A percentile compares a stretch with the other conserved stretches of the same genome.
Evolutionary conservation across 2,797 vertebrate species (phyloP).

Genomic region (Poeciliopsis paucimaculata): DNA sequence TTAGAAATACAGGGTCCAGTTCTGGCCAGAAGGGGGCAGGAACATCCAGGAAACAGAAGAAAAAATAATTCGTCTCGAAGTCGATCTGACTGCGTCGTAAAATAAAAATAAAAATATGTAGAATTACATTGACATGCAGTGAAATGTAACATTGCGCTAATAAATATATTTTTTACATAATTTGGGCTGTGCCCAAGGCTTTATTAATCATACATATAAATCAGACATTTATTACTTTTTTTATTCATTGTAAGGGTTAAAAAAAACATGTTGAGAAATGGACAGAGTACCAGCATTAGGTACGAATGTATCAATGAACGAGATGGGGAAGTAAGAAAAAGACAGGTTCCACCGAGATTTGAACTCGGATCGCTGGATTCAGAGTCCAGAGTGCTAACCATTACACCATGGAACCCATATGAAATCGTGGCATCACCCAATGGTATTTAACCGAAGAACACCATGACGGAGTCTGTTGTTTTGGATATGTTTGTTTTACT

Average conservation of each 20-base stretch:
- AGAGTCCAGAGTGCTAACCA: conserved; percentile 74
- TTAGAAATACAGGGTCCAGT: conserved; percentile 53
- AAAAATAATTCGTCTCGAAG: conserved; percentile 5
- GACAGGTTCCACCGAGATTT: conserved; percentile 73
- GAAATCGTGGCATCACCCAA: rapidly evolving
- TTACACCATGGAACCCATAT: conserved; percentile 62
- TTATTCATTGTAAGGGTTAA: neutral
- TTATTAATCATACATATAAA: neutral
- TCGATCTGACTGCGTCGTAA: neutral
- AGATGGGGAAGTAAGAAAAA: rapidly evolving
- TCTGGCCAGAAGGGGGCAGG: conserved; percentile 70
- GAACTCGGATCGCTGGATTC: conserved; percentile 72
- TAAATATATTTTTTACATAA: neutral
- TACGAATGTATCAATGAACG: rapidly evolving
- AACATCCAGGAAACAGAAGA: conserved; percentile 77
- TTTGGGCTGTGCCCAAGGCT: neutral
- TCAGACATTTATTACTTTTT: neutral
- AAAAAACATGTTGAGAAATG: too few species aligned
- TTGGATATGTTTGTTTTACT: too few species aligned
- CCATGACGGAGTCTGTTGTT: rapidly evolving
- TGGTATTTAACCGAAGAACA: too few species aligned
- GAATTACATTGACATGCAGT: neutral
- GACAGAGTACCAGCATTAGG: neutral
- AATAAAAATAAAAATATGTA: neutral
- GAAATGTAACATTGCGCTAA: neutral